phyloP scores from a whole-genome alignment of 2,113 vertebrate genomes.

The Epinephelus moara region DNA sequence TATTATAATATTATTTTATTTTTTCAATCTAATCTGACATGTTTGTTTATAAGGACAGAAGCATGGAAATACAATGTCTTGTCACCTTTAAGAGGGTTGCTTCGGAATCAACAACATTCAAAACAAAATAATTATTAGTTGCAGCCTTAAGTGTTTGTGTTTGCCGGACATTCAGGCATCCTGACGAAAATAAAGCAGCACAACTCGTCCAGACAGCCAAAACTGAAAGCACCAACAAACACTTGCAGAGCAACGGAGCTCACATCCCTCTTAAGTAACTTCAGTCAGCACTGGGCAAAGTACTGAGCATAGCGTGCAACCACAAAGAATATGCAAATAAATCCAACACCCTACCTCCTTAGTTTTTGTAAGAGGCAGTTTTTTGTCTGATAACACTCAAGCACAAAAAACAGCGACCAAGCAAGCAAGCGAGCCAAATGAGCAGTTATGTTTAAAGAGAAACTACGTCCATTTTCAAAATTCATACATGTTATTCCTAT shows the following conservation, averaged over 20 bases:
- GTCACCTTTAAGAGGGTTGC: no score
- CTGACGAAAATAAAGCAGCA: background rate
- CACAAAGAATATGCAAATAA: conserved; percentile 12
- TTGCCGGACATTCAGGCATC: background rate
- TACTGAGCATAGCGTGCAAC: background rate
- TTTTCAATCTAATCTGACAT: no score
- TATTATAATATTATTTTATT: no score
- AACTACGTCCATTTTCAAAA: no score
- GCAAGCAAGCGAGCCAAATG: background rate
- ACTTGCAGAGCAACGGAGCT: no score
- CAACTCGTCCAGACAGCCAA: background rate
- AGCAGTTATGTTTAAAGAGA: background rate
- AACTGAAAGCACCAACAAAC: background rate
- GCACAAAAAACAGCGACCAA: background rate
- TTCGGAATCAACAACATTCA: no score
- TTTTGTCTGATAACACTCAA: background rate
- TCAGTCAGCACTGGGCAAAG: background rate
- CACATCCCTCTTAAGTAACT: background rate
- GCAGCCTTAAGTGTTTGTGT: background rate
- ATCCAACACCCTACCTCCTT: background rate
- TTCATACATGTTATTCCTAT: no score
- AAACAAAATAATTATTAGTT: background rate
- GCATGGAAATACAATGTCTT: no score
- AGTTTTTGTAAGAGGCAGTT: conserved; percentile 8
- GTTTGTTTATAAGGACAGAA: no score